Percentiles rank a stretch among this genome's conserved stretches.
phyloP scores from a whole-genome alignment of 2,797 vertebrate species.

The Falco cherrug region DNA sequence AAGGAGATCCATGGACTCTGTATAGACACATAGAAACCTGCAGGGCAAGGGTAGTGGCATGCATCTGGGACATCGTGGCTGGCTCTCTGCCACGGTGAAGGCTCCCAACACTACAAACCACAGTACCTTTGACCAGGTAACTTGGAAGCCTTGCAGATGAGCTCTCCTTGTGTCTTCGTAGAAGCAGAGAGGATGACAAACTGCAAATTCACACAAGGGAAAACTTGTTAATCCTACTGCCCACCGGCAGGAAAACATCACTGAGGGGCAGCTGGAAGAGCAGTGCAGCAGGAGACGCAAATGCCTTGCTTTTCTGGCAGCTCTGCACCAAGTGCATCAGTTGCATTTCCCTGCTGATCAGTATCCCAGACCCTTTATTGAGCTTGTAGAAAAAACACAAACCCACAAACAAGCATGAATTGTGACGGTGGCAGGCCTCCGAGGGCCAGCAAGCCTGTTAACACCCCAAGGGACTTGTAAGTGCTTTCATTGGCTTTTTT shows the following conservation, averaged over 20 bases:
- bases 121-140: not conserved
- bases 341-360: not conserved
- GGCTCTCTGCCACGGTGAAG: not conserved
- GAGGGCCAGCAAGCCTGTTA: not conserved
- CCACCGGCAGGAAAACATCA: not conserved
- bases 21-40: not conserved
- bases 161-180: not conserved
- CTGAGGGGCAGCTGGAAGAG: not conserved
- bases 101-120: not conserved
- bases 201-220: not conserved
- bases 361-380: not conserved
- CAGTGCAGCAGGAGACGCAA: not conserved
- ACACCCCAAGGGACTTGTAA: not conserved
- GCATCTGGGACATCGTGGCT: not conserved
- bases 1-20: not conserved
- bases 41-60: not conserved
- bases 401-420: not conserved
- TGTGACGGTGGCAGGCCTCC: not conserved
- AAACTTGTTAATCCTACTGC: not conserved
- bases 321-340: not conserved
- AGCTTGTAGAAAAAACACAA: not conserved
- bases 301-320: not conserved
- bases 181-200: not conserved
- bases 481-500: constrained; percentile 52
- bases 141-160: not conserved